A percentile compares a stretch with the other conserved stretches of the same genome.
These are phyloP conservation scores for Pantala flavescens DNA, from an alignment of 1,140 invertebrate genomes.

Conservation along the genomic window DNA sequence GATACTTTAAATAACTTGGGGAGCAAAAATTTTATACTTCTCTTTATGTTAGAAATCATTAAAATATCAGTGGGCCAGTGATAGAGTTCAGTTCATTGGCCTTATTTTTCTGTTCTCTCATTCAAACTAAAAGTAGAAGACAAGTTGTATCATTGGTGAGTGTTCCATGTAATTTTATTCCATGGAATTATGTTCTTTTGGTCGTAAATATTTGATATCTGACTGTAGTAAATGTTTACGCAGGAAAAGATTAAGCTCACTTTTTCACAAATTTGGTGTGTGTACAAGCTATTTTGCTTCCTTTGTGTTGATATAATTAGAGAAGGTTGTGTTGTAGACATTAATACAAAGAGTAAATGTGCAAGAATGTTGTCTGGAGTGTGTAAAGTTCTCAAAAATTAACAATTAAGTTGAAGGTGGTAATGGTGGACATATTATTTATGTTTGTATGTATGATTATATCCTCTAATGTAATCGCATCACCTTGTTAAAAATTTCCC, in stretches of 20 bases:
- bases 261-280: neutral
- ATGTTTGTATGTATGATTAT: neutral
- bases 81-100: neutral
- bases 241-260: neutral
- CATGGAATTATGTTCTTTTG: neutral
- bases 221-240: neutral
- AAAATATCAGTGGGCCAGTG: neutral
- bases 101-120: neutral
- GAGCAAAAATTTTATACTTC: slow-evolving; percentile 8
- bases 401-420: neutral
- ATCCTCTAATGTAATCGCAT: neutral
- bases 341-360: neutral
- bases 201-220: neutral
- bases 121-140: neutral
- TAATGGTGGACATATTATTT: neutral
- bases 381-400: neutral
- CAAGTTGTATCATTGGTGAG: neutral
- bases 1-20: neutral
- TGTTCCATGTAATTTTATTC: neutral
- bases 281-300: neutral
- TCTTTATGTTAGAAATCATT: neutral
- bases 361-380: neutral
- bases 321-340: neutral
- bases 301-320: neutral
- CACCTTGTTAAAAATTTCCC: neutral